Base-by-base conservation (phyloP, 2,113 vertebrate genomes). In the Caranx melampygus region DNA sequence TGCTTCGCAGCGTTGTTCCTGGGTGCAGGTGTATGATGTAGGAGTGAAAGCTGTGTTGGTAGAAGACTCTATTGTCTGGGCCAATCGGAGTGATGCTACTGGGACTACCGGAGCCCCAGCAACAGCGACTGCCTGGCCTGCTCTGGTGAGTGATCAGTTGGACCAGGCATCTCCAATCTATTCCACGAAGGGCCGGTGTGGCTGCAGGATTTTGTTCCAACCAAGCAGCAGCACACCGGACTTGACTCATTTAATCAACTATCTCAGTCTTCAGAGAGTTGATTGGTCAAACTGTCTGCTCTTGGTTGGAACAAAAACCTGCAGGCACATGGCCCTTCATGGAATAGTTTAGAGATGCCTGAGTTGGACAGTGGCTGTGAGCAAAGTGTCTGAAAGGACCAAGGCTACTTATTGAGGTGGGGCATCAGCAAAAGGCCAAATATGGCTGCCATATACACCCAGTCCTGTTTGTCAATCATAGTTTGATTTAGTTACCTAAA, bases 11-110 rank as follows among this genome's bases (percentile, higher is more conserved):
- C 95, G 96, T 35, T 96, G 88, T 40, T 93, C 98, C 1, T 99
- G 98, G 98, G 97, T 99, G 84, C 97, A 97, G 91, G 96, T 99
- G 82, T 98, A 97, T 52, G 97, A 96, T 51, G 96, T 97, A 60
- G 96, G 97, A 74, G 97, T 99, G 69, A 97, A 96, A 89, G 97
- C 96, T 9, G 92, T 98, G 84, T 80, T 99, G 81, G 92, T 99
- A 74, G 98, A 99, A 93, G 96, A 96, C 7, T 95, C 96, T 1
- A 91, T 99, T 13, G 97, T 98, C 72, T 99, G 98, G 98, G 96
- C 96, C 76, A 94, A 92, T 82, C 93, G 95, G 61, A 96, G 76
- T 15, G 96, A 98, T 0, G 64, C 95, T 37, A 81, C 95, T 0
- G 95, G 95, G 60, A 94, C 93, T 5, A 86, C 91, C 66, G 94